Percentiles rank a stretch among this genome's conserved stretches.
Conservation (phyloP, 2,113 vertebrate genomes). For the Tricholaema leucomelas region DNA sequence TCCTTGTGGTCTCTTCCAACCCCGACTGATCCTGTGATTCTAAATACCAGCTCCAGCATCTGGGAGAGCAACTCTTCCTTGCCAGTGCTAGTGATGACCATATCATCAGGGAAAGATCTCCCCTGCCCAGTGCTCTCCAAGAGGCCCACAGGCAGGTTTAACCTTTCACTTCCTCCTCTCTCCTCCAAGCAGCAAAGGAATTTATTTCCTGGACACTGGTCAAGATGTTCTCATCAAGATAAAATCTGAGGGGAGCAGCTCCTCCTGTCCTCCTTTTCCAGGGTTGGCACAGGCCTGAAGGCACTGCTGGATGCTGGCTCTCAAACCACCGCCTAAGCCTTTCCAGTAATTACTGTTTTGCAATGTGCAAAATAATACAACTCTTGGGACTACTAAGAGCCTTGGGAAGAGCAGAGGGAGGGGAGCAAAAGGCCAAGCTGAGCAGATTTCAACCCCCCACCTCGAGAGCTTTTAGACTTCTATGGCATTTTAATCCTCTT, state of each 20-base stretch:
- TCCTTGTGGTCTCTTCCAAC: too few relatives aligned
- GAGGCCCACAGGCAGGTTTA: background rate
- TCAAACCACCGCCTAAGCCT: background rate
- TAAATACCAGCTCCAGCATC: background rate
- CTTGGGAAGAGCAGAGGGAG: background rate
- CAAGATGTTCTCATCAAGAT: conserved; percentile 12
- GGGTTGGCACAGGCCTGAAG: background rate
- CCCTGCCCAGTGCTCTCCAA: background rate
- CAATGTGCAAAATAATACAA: conserved; percentile 33
- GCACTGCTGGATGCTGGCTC: background rate
- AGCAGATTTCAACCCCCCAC: conserved; percentile 1
- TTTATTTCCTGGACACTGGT: background rate
- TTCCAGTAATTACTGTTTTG: conserved; percentile 55
- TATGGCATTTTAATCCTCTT: background rate
- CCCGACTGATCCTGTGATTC: too few relatives aligned
- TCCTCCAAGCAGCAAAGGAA: background rate
- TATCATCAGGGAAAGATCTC: background rate
- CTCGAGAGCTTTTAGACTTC: background rate
- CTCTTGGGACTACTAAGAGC: background rate
- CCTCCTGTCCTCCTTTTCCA: background rate
- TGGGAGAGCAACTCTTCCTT: background rate
- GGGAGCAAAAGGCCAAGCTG: background rate
- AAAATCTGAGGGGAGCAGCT: background rate
- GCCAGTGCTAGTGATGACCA: background rate
- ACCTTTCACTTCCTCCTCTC: background rate